A percentile compares a stretch with the other conserved stretches of the same genome.
phyloP scores from a whole-genome alignment of 1,140 invertebrate genomes.

The Polypedilum pembai region DNA sequence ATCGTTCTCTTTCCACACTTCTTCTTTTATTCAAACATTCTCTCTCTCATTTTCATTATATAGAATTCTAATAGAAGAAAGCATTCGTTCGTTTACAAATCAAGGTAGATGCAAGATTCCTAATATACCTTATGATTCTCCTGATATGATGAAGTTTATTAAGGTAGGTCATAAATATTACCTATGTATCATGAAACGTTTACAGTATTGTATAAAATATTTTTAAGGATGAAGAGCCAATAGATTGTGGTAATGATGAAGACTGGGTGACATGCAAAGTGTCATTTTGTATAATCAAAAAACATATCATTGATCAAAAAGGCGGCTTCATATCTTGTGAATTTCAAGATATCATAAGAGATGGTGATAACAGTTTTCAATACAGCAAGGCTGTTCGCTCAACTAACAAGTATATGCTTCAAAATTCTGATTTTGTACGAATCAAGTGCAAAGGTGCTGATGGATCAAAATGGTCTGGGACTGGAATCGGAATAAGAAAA shows the following conservation, averaged over 20 bases:
- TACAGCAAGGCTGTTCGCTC: conserved; percentile 47
- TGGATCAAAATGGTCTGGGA: conserved; percentile 42
- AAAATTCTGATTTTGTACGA: conserved; percentile 57
- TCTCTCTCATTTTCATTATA: conserved; percentile 26
- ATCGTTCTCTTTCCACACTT: neutral
- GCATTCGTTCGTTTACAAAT: conserved; percentile 41
- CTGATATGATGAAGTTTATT: conserved; percentile 61
- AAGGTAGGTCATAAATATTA: too few relatives aligned
- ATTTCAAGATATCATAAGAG: conserved; percentile 54
- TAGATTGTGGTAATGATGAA: conserved; percentile 50
- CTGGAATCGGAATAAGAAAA: conserved; percentile 38
- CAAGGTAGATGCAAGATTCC: conserved; percentile 54
- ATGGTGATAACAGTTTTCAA: conserved; percentile 49
- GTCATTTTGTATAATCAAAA: conserved; percentile 49
- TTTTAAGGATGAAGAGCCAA: conserved; percentile 46
- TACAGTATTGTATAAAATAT: too few relatives aligned
- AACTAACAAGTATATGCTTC: conserved; percentile 52
- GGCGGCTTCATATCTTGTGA: conserved; percentile 49
- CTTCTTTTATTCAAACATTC: neutral
- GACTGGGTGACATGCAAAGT: conserved; percentile 53
- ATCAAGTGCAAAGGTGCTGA: conserved; percentile 49
- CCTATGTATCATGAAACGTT: too few relatives aligned
- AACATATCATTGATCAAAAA: conserved; percentile 45
- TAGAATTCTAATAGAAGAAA: conserved; percentile 42
- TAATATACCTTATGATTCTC: conserved; percentile 54